Evolutionary conservation across 2,113 vertebrate genomes (phyloP).

Genomic region (Syrrhaptes paradoxus): DNA sequence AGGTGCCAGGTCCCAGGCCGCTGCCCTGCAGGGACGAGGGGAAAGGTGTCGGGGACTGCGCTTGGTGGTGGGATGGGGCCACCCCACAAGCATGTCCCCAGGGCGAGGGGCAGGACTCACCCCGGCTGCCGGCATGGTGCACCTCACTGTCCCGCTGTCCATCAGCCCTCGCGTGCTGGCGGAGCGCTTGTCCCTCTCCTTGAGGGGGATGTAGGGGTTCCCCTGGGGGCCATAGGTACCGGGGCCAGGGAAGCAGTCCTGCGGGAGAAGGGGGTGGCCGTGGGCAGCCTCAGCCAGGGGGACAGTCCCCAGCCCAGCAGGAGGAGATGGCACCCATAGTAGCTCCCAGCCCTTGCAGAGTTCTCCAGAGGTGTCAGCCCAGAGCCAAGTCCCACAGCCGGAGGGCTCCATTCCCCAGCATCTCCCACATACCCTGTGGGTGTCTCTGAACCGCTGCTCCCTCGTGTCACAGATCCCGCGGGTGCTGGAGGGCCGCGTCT

Average conservation of each 20-base stretch:
- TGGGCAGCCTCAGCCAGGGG: neutral
- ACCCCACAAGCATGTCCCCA: neutral
- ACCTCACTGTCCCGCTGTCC: conserved; percentile 29
- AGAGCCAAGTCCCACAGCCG: accelerated
- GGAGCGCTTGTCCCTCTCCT: conserved; percentile 52
- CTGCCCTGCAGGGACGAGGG: neutral
- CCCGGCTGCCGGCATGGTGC: neutral
- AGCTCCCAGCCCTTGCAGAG: neutral
- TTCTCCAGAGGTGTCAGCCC: neutral
- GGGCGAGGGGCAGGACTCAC: neutral
- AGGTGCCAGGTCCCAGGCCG: conserved; percentile 72
- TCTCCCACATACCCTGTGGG: conserved; percentile 29
- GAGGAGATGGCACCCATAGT: neutral
- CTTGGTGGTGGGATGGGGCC: neutral
- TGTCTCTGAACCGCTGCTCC: conserved; percentile 66
- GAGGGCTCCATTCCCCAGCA: neutral
- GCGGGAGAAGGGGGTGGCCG: accelerated
- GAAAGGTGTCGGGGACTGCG: neutral
- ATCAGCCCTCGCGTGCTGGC: conserved; percentile 43
- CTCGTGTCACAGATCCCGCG: conserved; percentile 71
- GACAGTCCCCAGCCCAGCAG: neutral
- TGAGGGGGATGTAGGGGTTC: conserved; percentile 61
- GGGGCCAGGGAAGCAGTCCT: conserved; percentile 76
- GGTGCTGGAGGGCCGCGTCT: conserved; percentile 57
- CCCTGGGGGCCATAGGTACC: conserved; percentile 72